phyloP scores from a whole-genome alignment of 2,888 invertebrate genomes.

The Trilocha varians region DNA sequence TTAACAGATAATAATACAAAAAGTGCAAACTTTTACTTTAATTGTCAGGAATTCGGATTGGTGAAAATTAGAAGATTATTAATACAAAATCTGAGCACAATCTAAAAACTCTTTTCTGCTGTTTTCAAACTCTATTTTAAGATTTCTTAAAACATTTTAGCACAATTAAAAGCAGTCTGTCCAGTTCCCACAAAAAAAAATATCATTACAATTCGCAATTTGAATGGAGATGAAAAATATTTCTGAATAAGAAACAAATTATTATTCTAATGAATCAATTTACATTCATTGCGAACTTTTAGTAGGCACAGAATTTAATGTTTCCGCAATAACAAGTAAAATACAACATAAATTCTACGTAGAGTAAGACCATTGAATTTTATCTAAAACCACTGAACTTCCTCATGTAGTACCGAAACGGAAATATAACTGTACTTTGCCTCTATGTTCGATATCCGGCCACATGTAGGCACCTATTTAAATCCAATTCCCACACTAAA shows the following conservation, averaged over 20 bases:
- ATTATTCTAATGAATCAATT: background rate
- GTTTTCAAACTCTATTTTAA: no score
- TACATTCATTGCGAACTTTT: background rate
- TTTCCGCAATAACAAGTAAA: no score
- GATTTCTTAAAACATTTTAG: no score
- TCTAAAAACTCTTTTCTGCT: no score
- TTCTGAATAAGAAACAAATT: background rate
- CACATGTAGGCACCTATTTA: constrained; percentile 17
- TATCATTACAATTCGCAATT: background rate
- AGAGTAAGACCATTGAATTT: background rate
- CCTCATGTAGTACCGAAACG: constrained; percentile 10
- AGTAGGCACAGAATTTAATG: no score
- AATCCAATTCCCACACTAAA: constrained; percentile 15
- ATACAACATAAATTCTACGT: background rate
- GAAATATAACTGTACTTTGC: constrained; percentile 12
- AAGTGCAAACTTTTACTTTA: no score
- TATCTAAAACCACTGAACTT: constrained; percentile 6
- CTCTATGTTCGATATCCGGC: constrained; percentile 12
- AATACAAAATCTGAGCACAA: no score
- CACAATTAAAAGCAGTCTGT: no score
- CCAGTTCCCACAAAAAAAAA: constrained; percentile 11
- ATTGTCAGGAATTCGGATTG: no score
- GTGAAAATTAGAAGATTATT: no score
- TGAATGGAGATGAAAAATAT: background rate
- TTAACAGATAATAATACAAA: no score